Percentiles rank a stretch among this genome's conserved stretches.
Evolutionary conservation across 1,140 invertebrate genomes (phyloP).

Genomic region (Drosophila nannoptera): DNA sequence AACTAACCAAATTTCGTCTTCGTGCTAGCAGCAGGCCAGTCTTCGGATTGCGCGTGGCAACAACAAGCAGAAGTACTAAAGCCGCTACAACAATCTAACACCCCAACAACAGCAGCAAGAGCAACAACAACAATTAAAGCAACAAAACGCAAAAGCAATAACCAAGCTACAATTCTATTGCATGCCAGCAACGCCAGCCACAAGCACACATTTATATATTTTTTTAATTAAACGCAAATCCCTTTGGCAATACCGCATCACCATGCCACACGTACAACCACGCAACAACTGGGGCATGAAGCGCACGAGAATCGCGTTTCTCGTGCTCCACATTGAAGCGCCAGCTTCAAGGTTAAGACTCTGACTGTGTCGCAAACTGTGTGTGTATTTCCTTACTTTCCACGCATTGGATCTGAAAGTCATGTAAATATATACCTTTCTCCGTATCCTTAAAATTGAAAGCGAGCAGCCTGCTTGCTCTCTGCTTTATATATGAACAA

Average conservation of each 20-base stretch:
- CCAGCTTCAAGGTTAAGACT: conserved; percentile 66
- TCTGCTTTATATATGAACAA: background rate
- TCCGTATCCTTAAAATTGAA: background rate
- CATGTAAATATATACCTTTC: background rate
- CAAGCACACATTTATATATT: conserved; percentile 66
- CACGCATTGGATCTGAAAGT: background rate
- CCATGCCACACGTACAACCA: conserved; percentile 55
- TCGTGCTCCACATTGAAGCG: conserved; percentile 39
- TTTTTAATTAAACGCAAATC: conserved; percentile 74
- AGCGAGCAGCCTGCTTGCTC: background rate
- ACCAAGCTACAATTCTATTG: conserved; percentile 70
- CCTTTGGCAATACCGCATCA: conserved; percentile 51
- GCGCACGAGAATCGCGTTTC: conserved; percentile 8
- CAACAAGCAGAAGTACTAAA: conserved; percentile 29
- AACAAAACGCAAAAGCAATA: conserved; percentile 59
- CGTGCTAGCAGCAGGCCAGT: conserved; percentile 30
- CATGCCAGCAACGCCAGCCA: conserved; percentile 62
- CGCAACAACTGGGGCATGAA: conserved; percentile 41
- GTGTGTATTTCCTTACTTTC: background rate
- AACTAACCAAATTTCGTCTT: conserved; percentile 42
- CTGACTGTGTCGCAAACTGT: conserved; percentile 25
- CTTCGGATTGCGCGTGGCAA: conserved; percentile 42
- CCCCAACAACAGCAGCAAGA: conserved; percentile 20
- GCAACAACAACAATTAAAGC: conserved; percentile 30
- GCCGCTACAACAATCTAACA: conserved; percentile 27